Conservation (phyloP, 1,140 invertebrate genomes). For the Pomacea maculata region DNA sequence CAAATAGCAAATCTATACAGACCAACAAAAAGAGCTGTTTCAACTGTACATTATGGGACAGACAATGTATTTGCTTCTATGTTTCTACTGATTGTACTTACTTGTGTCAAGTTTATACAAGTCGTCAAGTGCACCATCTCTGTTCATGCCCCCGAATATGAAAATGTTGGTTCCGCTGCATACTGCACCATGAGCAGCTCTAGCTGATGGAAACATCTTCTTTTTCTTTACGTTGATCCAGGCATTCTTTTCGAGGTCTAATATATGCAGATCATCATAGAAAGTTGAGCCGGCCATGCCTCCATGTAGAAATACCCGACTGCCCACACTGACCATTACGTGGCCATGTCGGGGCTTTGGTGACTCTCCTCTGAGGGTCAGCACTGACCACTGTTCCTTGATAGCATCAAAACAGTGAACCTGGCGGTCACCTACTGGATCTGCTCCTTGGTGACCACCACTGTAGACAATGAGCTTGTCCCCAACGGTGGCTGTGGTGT, state of each 20-base stretch:
- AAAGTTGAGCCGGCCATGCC: slow-evolving; percentile 63
- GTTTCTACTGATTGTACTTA: slow-evolving; percentile 27
- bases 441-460: slow-evolving; percentile 61
- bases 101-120: slow-evolving; percentile 59
- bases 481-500: slow-evolving; percentile 48
- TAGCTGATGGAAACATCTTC: slow-evolving; percentile 51
- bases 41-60: too few species aligned
- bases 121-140: slow-evolving; percentile 63
- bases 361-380: slow-evolving; percentile 53
- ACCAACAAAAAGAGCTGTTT: too few species aligned
- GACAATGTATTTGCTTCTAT: not conserved
- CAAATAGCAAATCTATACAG: too few species aligned
- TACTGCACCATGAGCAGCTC: slow-evolving; percentile 61
- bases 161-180: slow-evolving; percentile 50
- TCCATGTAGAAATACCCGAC: slow-evolving; percentile 62
- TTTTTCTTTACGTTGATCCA: slow-evolving; percentile 59
- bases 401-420: slow-evolving; percentile 60
- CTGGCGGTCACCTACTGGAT: slow-evolving; percentile 61
- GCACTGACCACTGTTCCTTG: slow-evolving; percentile 51
- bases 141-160: slow-evolving; percentile 65
- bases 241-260: slow-evolving; percentile 58
- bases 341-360: slow-evolving; percentile 66
- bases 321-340: slow-evolving; percentile 53
- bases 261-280: slow-evolving; percentile 63
- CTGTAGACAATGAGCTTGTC: slow-evolving; percentile 63